Base-by-base conservation (phyloP, 2,888 invertebrate genomes). In the Caenorhabditis auriculariae region DNA sequence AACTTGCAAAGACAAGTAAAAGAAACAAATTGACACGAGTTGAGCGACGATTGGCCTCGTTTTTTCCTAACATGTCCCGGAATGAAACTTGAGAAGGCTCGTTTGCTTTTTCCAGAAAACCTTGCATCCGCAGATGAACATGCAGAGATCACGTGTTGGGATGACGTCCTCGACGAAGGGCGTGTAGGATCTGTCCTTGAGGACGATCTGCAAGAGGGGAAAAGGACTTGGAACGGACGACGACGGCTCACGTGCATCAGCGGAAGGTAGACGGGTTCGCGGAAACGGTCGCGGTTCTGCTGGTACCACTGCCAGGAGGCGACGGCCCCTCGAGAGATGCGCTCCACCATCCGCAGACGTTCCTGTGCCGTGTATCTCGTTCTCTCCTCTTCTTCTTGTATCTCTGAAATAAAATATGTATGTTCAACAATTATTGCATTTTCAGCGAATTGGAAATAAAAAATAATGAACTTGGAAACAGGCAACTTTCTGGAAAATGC, bases 121-220 rank as follows among this genome's bases (percentile, higher is more conserved):
- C 7, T 52, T 57, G 39, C 48, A 65, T 17, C 69, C 63, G 46
- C 73, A 78, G 23, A 78, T 68, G 47, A 78, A 75, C 57, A 76
- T 74, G 6, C 54, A 24, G 23, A 66, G 44, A 55, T 78, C 78
- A n/a, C 76, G 57, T 2, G 12, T 12, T 5, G 59, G 52, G 9
- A 77, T 46, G 21, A 63, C 47, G 50, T 69, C 68, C 59, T 75
- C 73, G 9, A 77, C 44, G 17, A 43, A 54, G 29, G 38, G 49
- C 23, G 62, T 41, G 1, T 63, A 60, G 12, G 54, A 49, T 19
- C 37, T 24, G 17, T 51, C 32, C 9, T 55, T 56, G 3, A 72
- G 27, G 19, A 41, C 17, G 47, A 72, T 60, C 63, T 60, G 39
- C n/a, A 55, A 53, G 26, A 19, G 44, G 2, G n/a, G n/a, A 32